Evolutionary conservation across 2,113 vertebrate species (phyloP).

Genomic region (Capreolus pygargus): DNA sequence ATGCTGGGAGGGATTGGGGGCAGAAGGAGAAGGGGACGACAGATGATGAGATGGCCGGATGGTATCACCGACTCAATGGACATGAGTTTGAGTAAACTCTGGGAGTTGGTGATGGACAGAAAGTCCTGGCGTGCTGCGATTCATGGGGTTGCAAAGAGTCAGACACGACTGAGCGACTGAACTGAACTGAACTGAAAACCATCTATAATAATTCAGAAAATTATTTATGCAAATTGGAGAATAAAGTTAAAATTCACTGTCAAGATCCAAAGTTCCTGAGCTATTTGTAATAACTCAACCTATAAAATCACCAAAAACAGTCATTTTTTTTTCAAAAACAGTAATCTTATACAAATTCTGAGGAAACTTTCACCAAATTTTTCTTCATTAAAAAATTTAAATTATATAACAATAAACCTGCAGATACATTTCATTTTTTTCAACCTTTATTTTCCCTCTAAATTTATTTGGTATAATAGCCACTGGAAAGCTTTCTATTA

Average conservation of each 20-base stretch:
- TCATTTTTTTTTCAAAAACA: not conserved
- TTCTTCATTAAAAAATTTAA: conserved; percentile 11
- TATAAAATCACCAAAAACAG: not conserved
- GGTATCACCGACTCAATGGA: too few species aligned
- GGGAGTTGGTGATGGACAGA: too few species aligned
- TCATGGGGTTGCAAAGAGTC: too few species aligned
- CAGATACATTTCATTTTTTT: not conserved
- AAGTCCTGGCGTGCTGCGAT: too few species aligned
- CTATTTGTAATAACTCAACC: not conserved
- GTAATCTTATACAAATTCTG: not conserved
- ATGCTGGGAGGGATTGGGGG: too few species aligned
- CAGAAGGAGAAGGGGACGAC: too few species aligned
- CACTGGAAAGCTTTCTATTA: not conserved
- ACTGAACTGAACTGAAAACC: not conserved
- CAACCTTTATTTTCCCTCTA: not conserved
- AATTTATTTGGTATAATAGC: not conserved
- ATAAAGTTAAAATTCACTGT: not conserved
- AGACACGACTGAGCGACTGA: too few species aligned
- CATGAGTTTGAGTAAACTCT: too few species aligned
- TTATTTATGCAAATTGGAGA: not conserved
- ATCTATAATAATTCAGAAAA: not conserved
- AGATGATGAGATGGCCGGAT: too few species aligned
- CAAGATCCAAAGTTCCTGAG: not conserved
- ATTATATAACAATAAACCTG: not conserved
- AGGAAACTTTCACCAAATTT: not conserved